Evolutionary conservation across 2,797 vertebrate genomes (phyloP), one percentile per base, ranked within the genome.

Genomic region (Girardinus metallicus): DNA sequence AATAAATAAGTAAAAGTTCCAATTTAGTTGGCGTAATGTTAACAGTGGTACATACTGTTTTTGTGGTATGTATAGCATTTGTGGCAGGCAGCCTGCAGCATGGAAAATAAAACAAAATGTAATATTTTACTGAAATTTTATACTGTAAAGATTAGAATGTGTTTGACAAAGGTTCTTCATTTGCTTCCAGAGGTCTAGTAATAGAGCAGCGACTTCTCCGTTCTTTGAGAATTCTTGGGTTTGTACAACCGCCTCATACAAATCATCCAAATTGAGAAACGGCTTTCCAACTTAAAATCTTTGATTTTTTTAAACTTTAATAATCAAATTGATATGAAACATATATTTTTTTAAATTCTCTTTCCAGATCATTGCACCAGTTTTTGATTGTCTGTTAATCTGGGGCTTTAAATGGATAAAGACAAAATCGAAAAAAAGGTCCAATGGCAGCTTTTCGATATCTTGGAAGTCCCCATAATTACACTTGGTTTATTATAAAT

Each of bases 141-240:
- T 51, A 5, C 16, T n/a, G 4, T 62, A 12, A 29, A 39, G 70
- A 9, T 74, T 71, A 34, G 15, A 9, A 39, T 0, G 15, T 16
- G 11, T 60, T 21, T 43, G 1, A 36, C 36, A n/a, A 3, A 64
- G 46, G 2, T 36, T 73, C 44, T 75, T 79, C 26, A 8, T 34
- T 39, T 88, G 71, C 85, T 88, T 80, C 44, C 87, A 93, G 92
- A 78, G 0, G 60, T 46, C 75, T 75, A 4, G 0, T 0, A 15
- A 81, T 0, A 1, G 2, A 0, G 0, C 0, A 1, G 0, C 15
- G 5, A 39, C 1, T 4, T 64, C 60, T 11, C 26, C 51, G 0
- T 77, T 73, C 39, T 0, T 55, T 16, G 11, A 80, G 5, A 83
- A 86, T 68, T 7, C 13, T 0, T 55, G 29, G 90, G 92, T 93